A percentile compares a stretch with the other conserved stretches of the same genome.
Conservation (phyloP, 2,888 invertebrate genomes). For the Clusia tigrina region DNA sequence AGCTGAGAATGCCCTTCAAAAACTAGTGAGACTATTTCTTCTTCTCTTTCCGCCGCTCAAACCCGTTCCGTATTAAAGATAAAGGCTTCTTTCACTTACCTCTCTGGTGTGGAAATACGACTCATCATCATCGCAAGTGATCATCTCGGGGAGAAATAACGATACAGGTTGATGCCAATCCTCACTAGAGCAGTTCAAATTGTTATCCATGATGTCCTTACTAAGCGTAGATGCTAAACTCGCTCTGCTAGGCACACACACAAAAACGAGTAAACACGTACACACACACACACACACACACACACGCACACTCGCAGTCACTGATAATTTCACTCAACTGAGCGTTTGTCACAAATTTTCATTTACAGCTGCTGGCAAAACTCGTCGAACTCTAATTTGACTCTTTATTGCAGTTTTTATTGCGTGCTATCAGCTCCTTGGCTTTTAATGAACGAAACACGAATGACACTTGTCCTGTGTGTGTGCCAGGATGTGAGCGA, state of each 20-base stretch:
- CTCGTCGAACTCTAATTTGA: background rate
- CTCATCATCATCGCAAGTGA: background rate
- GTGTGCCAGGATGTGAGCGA: background rate
- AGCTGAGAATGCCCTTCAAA: too few relatives aligned
- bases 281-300: background rate
- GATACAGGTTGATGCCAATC: conserved; percentile 5
- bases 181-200: background rate
- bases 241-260: too few relatives aligned
- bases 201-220: background rate
- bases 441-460: conserved; percentile 9
- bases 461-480: conserved; percentile 2
- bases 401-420: background rate
- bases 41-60: too few relatives aligned
- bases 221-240: too few relatives aligned
- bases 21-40: too few relatives aligned
- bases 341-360: too few relatives aligned
- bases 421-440: background rate
- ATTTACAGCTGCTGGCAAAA: too few relatives aligned
- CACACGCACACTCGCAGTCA: too few relatives aligned
- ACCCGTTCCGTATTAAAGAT: too few relatives aligned
- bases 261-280: background rate
- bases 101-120: background rate
- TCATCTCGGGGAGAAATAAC: background rate
- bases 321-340: too few relatives aligned
- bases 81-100: too few relatives aligned